Percentiles rank a stretch among this genome's conserved stretches.
Evolutionary conservation across 2,113 vertebrate genomes (phyloP).

Genomic region (Collichthys lucidus): DNA sequence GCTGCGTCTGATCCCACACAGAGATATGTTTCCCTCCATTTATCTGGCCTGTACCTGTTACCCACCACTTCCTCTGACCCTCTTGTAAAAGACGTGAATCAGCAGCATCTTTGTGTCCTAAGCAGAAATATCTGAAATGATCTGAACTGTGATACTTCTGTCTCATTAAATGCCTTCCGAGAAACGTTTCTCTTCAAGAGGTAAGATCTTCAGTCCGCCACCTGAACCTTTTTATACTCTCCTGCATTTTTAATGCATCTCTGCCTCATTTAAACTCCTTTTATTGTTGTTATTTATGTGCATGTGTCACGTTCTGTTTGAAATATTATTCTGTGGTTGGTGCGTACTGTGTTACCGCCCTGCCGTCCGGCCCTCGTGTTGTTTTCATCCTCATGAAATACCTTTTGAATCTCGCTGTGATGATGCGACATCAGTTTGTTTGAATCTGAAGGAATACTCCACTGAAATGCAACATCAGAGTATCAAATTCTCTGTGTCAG

Average conservation of each 20-base stretch:
- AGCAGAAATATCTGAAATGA: constrained; percentile 15
- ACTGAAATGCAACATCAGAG: neutral
- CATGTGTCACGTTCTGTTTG: constrained; percentile 42
- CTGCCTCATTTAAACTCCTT: constrained; percentile 6
- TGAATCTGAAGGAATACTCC: constrained; percentile 14
- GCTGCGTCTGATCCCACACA: constrained; percentile 24
- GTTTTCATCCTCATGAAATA: neutral
- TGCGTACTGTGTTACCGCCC: neutral
- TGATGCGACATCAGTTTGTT: constrained; percentile 28
- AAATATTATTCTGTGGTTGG: neutral
- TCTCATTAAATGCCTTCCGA: constrained; percentile 82
- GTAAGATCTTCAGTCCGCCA: constrained; percentile 75
- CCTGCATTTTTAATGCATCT: constrained; percentile 32
- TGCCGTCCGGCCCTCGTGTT: constrained; percentile 26
- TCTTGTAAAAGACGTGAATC: neutral
- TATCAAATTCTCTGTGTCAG: neutral
- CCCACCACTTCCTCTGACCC: neutral
- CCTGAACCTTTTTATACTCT: constrained; percentile 20
- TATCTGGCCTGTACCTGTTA: constrained; percentile 24
- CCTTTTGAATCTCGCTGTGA: constrained; percentile 1
- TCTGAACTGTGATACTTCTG: constrained; percentile 66
- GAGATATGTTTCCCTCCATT: constrained; percentile 31
- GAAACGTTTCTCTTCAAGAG: constrained; percentile 77
- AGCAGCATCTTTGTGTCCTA: constrained; percentile 6
- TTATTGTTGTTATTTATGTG: constrained; percentile 16